phyloP scores from a whole-genome alignment of 2,888 invertebrate species.

The Euzetes globulus region DNA sequence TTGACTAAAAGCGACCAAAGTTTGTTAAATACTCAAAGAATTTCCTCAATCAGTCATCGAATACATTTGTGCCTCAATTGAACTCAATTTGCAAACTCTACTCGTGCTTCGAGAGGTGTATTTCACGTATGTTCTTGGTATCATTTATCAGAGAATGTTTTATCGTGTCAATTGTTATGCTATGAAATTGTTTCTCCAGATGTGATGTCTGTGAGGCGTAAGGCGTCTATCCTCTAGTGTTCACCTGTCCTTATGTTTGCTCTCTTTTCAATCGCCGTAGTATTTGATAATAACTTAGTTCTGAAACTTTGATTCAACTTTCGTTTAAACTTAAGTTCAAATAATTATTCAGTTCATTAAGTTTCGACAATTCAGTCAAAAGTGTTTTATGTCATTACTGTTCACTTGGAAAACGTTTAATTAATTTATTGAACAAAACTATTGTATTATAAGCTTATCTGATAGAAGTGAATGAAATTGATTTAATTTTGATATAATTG shows the following conservation, averaged over 20 bases:
- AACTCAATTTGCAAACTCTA: not conserved
- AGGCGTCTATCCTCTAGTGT: not conserved
- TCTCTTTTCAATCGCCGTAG: not conserved
- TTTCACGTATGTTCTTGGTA: not conserved
- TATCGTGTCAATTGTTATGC: not conserved
- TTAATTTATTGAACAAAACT: not conserved
- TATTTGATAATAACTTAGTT: not conserved
- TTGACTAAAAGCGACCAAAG: too few species aligned
- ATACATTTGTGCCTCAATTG: not conserved
- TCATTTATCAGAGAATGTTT: not conserved
- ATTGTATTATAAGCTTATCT: slow-evolving; percentile 11
- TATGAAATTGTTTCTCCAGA: slow-evolving; percentile 26
- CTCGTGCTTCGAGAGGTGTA: not conserved
- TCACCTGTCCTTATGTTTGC: slow-evolving; percentile 10
- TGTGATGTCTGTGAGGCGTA: not conserved
- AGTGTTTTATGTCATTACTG: not conserved
- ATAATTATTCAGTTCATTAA: not conserved
- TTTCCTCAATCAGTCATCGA: too few species aligned
- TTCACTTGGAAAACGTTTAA: not conserved
- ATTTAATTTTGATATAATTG: not conserved
- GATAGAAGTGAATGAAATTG: slow-evolving; percentile 7
- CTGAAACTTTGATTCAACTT: not conserved
- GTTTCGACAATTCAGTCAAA: slow-evolving; percentile 4
- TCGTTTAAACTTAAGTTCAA: not conserved
- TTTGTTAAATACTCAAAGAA: too few species aligned